Conservation (phyloP, 2,113 vertebrate genomes). For the Gorilla gorilla region DNA sequence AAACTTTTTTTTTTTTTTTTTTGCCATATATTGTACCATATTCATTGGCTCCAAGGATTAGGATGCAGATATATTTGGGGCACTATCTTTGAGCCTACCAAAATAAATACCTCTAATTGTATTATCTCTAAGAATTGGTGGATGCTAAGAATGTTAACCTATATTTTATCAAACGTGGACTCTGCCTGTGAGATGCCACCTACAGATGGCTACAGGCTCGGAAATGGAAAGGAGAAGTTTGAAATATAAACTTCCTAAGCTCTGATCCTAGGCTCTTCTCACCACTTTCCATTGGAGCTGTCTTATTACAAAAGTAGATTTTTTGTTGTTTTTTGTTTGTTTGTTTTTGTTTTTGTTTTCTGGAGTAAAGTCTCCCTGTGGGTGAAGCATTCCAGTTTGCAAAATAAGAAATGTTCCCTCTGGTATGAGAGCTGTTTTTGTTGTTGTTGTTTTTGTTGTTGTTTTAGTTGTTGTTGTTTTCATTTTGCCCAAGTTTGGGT, state of each 20-base stretch:
- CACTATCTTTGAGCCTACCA: neutral
- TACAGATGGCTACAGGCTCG: neutral
- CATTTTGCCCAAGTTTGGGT: neutral
- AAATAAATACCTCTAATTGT: neutral
- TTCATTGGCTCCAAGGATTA: neutral
- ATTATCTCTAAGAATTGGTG: neutral
- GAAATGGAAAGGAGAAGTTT: no score
- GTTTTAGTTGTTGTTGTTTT: no score
- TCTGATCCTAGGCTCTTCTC: neutral
- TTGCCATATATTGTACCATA: neutral
- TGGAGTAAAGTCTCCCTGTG: neutral
- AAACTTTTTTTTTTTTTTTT: neutral
- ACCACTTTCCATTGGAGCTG: neutral
- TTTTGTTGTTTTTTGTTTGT: no score
- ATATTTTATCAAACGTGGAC: no score
- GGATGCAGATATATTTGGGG: fast-evolving
- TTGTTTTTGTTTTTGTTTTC: no score
- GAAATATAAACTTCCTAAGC: neutral
- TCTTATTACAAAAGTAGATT: neutral
- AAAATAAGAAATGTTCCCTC: neutral
- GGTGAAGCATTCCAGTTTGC: neutral
- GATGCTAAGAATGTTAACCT: neutral
- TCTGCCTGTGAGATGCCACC: neutral
- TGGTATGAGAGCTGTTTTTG: no score
- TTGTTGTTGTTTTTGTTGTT: no score